Conservation (phyloP, 2,888 invertebrate genomes). For the Terebella lapidaria region DNA sequence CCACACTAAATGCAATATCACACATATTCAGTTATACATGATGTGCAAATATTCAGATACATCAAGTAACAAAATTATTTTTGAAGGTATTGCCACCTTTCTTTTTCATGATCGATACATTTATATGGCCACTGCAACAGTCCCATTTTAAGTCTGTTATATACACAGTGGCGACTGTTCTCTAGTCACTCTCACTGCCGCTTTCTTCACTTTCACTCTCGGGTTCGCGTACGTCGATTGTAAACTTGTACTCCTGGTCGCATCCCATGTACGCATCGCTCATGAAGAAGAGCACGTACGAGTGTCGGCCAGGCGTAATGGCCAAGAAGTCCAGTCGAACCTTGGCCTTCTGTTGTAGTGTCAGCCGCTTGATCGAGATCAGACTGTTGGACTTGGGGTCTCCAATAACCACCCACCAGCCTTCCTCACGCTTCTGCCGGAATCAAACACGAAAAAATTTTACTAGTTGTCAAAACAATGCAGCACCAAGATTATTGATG, state of each 20-base stretch:
- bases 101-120: too few species aligned
- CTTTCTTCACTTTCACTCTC: constrained; percentile 16
- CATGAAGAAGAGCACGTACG: constrained; percentile 96
- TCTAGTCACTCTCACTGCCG: constrained; percentile 13
- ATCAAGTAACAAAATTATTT: too few species aligned
- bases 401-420: constrained; percentile 95
- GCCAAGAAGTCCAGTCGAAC: constrained; percentile 88
- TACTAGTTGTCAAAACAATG: too few species aligned
- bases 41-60: too few species aligned
- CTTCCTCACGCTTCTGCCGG: constrained; percentile 62
- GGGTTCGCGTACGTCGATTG: constrained; percentile 43
- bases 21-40: too few species aligned
- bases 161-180: too few species aligned
- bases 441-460: too few species aligned
- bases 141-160: too few species aligned
- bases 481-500: too few species aligned
- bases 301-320: constrained; percentile 77
- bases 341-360: constrained; percentile 86
- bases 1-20: too few species aligned
- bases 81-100: too few species aligned
- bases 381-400: constrained; percentile 90
- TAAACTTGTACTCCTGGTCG: constrained; percentile 96
- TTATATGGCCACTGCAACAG: too few species aligned
- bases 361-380: constrained; percentile 92
- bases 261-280: constrained; percentile 98